phyloP scores from a whole-genome alignment of 2,113 vertebrate species.

The Epinephelus fuscoguttatus region DNA sequence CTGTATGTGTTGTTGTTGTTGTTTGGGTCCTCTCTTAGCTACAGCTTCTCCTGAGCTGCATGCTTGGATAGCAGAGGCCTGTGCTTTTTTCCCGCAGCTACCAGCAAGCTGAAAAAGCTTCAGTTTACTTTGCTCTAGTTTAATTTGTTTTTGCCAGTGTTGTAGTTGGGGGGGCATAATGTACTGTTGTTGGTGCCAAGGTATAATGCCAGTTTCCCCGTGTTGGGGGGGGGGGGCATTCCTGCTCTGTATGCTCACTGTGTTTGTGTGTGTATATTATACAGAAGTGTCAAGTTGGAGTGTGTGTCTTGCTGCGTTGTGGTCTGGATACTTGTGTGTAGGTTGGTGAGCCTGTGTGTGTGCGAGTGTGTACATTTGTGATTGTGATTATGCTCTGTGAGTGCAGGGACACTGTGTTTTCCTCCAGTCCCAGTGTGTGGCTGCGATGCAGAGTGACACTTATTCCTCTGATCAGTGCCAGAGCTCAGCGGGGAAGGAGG shows the following conservation, averaged over 20 bases:
- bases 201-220: constrained; percentile 27
- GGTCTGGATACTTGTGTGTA: constrained; percentile 30
- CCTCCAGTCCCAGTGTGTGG: constrained; percentile 60
- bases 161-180: constrained; percentile 9
- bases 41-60: constrained; percentile 5
- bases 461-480: constrained; percentile 71
- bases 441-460: constrained; percentile 50
- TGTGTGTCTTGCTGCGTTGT: constrained; percentile 37
- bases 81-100: background rate
- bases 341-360: background rate
- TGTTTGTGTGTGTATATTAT: constrained; percentile 39
- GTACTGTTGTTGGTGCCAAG: constrained; percentile 23
- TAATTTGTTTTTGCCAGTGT: constrained; percentile 30
- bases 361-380: constrained; percentile 37
- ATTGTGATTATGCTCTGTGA: constrained; percentile 50
- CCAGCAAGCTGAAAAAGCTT: constrained; percentile 23
- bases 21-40: constrained; percentile 31
- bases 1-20: constrained; percentile 14
- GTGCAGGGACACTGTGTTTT: constrained; percentile 55
- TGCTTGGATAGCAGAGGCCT: constrained; percentile 3
- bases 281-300: constrained; percentile 36
- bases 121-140: constrained; percentile 41
- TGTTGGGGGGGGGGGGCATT: constrained; percentile 5
- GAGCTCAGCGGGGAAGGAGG: constrained; percentile 56
- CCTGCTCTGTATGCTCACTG: constrained; percentile 7